A percentile compares a stretch with the other conserved stretches of the same genome.
phyloP scores from a whole-genome alignment of 37 sponge, comb jelly and placozoan species.

The Hormiphora californensis region DNA sequence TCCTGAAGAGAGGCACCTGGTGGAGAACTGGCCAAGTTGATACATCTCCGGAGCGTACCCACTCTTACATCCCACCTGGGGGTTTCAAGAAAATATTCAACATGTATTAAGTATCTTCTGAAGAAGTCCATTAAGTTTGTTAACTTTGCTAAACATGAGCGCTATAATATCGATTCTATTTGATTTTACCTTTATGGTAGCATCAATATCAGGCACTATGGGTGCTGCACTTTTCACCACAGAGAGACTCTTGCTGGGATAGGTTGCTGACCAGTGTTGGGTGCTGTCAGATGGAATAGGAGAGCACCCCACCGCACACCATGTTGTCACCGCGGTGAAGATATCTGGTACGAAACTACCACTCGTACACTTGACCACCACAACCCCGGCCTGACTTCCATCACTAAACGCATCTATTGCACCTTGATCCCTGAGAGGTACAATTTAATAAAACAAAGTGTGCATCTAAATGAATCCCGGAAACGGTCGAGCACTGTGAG shows the following conservation, averaged over 20 bases:
- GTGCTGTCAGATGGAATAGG: background rate
- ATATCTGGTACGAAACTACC: background rate
- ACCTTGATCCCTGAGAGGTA: background rate
- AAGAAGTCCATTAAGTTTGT: too few species aligned
- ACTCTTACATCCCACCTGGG: too few species aligned
- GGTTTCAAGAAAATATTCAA: too few species aligned
- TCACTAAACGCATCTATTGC: background rate
- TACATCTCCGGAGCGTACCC: slow-evolving; percentile 3
- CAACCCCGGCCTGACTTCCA: background rate
- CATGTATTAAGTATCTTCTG: too few species aligned
- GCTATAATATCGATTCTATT: too few species aligned
- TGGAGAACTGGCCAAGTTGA: background rate
- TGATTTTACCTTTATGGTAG: background rate
- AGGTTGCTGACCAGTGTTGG: background rate
- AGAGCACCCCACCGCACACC: slow-evolving; percentile 19
- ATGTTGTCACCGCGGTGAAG: background rate
- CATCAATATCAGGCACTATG: background rate
- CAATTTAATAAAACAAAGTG: too few species aligned
- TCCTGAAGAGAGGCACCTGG: background rate
- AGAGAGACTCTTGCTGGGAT: background rate
- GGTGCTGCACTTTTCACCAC: background rate
- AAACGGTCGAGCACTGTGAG: too few species aligned
- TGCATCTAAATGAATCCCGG: too few species aligned
- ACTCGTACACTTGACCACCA: background rate
- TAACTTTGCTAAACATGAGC: too few species aligned